Evolutionary conservation across 2,888 invertebrate genomes (phyloP), one percentile per base, ranked within the genome.

Genomic region (Pristionchus arcanus): DNA sequence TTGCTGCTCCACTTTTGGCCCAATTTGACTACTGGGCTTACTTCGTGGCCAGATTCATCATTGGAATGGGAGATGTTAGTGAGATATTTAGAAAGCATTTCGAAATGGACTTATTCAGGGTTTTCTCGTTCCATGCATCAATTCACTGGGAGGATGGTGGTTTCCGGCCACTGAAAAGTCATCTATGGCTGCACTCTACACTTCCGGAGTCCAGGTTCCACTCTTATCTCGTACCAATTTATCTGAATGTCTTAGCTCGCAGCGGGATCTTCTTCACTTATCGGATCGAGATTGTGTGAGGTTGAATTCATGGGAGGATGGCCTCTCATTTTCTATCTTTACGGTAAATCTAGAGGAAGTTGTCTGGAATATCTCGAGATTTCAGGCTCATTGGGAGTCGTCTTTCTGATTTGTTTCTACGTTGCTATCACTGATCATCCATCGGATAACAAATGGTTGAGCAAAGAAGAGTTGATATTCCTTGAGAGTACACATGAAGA

Each of bases 291-390:
- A n/a, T 55, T 89, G 2, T 89, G 89, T 28, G n/a, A 11, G 19
- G 21, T 74, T 5, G 25, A 31, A 9, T 83, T 81, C 28, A 13
- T 81, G 81, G 89, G 66, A 21, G 89, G 89, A 59, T 89, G 89
- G 89, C 89, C 89, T 25, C 49, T 83, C 21, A 89, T 89, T 13
- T 89, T 89, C 66, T 89, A 89, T 19, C 2, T 89, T 11, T 81
- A n/a, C 21, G 89, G 89, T 88, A 3, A 59, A 55, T 25, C 13
- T 9, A 49, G 42, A 11, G 42, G 16, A 49, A 49, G 11, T 3
- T 3, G 13, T 7, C 4, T 49, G 4, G 13, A 13, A 49, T 49
- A 49, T 9, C 42, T 49, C 1, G 42, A 9, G 0, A 86, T 66
- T 4, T 87, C 34, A 74, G 88, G 88, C 5, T 19, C 74, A 19